Evolutionary conservation across 30 jellyfish, hydroid and myxozoan genomes (phyloP).

Genomic region (Pelagia noctiluca): DNA sequence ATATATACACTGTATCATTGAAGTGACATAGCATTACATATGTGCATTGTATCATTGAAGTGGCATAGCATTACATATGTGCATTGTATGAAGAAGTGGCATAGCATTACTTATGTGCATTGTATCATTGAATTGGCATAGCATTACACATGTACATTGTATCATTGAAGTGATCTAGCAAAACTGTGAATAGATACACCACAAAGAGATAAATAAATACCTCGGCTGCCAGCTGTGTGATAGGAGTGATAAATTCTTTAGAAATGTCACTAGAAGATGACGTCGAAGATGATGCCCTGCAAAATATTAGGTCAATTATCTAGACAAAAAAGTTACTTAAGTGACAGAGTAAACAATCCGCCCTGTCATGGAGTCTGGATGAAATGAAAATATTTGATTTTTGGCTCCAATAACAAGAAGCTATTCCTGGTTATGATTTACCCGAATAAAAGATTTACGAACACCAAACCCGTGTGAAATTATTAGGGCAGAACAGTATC

Average conservation of each 20-base stretch:
- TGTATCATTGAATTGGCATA: not conserved
- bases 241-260: not conserved
- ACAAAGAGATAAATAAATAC: not conserved
- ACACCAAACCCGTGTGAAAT: not conserved
- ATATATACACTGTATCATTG: not conserved
- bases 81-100: not conserved
- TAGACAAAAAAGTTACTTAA: not conserved
- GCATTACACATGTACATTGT: not conserved
- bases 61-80: not conserved
- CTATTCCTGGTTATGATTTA: not conserved
- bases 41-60: not conserved
- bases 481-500: not conserved
- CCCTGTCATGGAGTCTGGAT: no score
- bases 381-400: no score
- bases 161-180: not conserved
- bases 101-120: not conserved
- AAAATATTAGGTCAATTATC: not conserved
- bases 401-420: not conserved
- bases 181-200: not conserved
- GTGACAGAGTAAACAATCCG: not conserved
- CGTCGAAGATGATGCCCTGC: not conserved
- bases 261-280: not conserved
- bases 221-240: not conserved
- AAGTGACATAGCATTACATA: not conserved
- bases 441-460: not conserved